These are phyloP conservation scores for Macropus fuliginosus DNA, from an alignment of 2,797 vertebrate genomes.

Conservation along the genomic window DNA sequence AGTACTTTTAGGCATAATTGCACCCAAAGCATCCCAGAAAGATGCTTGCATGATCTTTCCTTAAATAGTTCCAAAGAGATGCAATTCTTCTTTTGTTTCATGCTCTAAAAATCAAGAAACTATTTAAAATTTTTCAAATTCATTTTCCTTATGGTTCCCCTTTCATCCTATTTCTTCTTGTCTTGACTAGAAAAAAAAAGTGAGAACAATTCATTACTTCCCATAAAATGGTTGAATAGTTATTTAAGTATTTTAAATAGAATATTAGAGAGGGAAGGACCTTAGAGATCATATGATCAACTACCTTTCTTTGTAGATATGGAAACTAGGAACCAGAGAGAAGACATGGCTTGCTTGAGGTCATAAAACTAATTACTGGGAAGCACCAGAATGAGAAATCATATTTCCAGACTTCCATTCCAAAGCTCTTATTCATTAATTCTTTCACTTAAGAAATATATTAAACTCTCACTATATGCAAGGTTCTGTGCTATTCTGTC, in stretches of 20 bases:
- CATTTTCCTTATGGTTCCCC: constrained; percentile 1
- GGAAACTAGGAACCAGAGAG: neutral
- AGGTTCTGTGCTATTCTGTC: too few species aligned
- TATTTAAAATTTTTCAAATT: neutral
- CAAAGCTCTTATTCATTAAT: neutral
- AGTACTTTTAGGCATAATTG: constrained; percentile 13
- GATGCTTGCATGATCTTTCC: constrained; percentile 14
- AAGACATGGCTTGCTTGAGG: neutral
- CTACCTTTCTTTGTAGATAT: neutral
- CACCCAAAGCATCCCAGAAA: constrained; percentile 26
- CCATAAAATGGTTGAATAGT: constrained; percentile 3
- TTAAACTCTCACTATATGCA: too few species aligned
- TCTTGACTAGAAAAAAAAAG: constrained; percentile 17
- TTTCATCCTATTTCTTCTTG: constrained; percentile 26
- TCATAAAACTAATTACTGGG: neutral
- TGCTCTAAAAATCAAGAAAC: constrained; percentile 6
- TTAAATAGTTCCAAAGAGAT: constrained; percentile 13
- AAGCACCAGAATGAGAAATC: neutral
- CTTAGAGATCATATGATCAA: neutral
- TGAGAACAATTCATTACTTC: constrained; percentile 6
- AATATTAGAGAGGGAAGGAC: neutral
- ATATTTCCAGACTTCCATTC: neutral
- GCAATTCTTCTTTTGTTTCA: constrained; percentile 22
- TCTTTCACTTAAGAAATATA: neutral
- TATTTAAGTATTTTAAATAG: neutral